A percentile compares a stretch with the other conserved stretches of the same genome.
Conservation (phyloP, 2,888 invertebrate species). For the Rhimphoctona megacephalus region DNA sequence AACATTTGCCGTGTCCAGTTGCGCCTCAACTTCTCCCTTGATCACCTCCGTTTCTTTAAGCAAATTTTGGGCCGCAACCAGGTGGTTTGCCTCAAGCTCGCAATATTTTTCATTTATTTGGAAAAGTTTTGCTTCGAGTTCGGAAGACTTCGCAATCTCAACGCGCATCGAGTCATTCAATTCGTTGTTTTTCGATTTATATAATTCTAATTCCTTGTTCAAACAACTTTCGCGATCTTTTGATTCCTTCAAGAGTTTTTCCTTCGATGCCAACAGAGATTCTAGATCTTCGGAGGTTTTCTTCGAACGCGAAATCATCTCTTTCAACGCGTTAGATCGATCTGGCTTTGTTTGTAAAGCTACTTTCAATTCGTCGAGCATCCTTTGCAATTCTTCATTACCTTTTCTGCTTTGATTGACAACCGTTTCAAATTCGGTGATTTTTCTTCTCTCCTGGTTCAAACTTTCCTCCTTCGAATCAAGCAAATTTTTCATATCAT, state of each 20-base stretch:
- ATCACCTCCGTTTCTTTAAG: neutral
- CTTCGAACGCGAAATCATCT: conserved; percentile 19
- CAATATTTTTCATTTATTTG: neutral
- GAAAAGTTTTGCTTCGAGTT: conserved; percentile 23
- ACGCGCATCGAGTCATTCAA: conserved; percentile 30
- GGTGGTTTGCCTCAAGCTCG: neutral
- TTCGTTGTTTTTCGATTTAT: conserved; percentile 13
- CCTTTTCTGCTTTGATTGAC: neutral
- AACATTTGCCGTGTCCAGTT: neutral
- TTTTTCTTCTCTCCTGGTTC: conserved; percentile 18
- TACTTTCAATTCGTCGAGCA: conserved; percentile 33
- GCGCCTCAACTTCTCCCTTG: conserved; percentile 3
- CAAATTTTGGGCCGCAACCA: neutral
- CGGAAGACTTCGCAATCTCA: conserved; percentile 3
- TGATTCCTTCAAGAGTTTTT: conserved; percentile 8
- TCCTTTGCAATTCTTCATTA: neutral
- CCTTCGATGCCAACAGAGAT: conserved; percentile 31
- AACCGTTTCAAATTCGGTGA: conserved; percentile 39
- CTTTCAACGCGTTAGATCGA: conserved; percentile 24
- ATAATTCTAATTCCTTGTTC: conserved; percentile 22
- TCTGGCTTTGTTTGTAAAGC: conserved; percentile 34
- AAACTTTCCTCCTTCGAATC: conserved; percentile 28
- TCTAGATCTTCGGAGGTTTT: conserved; percentile 40
- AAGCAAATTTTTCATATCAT: conserved; percentile 15
- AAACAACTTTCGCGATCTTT: conserved; percentile 14